A percentile compares a stretch with the other conserved stretches of the same genome.
Evolutionary conservation across 2,888 invertebrate species (phyloP).

Genomic region (Spisula subtruncata): DNA sequence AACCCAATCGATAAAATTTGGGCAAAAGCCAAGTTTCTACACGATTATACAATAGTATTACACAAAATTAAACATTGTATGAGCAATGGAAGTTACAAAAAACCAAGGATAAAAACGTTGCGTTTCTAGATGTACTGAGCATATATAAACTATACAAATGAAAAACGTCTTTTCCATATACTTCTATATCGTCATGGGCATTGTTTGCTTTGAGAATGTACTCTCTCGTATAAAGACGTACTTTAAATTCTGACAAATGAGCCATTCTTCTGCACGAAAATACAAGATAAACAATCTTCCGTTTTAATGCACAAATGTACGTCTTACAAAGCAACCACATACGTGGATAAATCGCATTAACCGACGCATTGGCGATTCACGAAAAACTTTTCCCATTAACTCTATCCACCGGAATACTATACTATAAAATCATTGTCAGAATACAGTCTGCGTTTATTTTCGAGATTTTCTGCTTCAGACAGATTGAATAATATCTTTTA

Average conservation of each 20-base stretch:
- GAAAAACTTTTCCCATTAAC: neutral
- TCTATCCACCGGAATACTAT: neutral
- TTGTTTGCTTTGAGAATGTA: too few relatives aligned
- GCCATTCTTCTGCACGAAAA: neutral
- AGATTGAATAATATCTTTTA: conserved; percentile 20
- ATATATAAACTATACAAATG: too few relatives aligned
- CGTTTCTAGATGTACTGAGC: too few relatives aligned
- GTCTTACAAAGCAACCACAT: neutral
- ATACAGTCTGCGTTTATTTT: neutral
- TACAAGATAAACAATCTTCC: neutral
- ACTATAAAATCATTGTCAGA: neutral
- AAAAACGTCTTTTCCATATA: too few relatives aligned
- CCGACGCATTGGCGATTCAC: neutral
- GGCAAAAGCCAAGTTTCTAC: too few relatives aligned
- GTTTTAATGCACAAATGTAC: neutral
- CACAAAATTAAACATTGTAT: too few relatives aligned
- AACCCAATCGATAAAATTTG: too few relatives aligned
- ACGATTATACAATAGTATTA: too few relatives aligned
- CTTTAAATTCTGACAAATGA: neutral
- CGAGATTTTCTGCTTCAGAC: conserved; percentile 11
- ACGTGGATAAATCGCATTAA: neutral
- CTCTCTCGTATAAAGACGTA: neutral
- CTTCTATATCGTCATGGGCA: too few relatives aligned
- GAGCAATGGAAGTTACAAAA: too few relatives aligned
- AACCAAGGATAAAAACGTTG: too few relatives aligned